A percentile compares a stretch with the other conserved stretches of the same genome.
Conservation (phyloP, 1,140 invertebrate species). For the Acyrthosiphon pisum region DNA sequence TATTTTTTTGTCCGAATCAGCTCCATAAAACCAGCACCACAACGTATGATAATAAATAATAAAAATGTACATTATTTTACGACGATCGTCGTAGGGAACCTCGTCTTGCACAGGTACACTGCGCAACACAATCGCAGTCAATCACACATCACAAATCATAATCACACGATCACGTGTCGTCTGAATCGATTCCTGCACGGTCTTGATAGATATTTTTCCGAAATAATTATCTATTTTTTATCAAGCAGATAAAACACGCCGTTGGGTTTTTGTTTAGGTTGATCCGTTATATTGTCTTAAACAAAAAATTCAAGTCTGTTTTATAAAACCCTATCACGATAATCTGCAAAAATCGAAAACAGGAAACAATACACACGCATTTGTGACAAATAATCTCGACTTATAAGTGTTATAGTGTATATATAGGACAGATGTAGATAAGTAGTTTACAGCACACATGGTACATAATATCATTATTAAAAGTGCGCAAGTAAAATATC, state of each 20-base stretch:
- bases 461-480: too few species aligned
- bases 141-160: constrained; percentile 6
- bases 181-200: neutral
- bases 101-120: neutral
- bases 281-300: too few species aligned
- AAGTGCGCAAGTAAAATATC: neutral
- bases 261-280: neutral
- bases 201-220: neutral
- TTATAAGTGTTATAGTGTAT: too few species aligned
- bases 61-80: neutral
- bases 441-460: too few species aligned
- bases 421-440: too few species aligned
- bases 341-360: neutral
- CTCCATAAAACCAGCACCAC: neutral
- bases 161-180: neutral
- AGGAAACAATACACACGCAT: too few species aligned
- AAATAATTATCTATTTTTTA: neutral
- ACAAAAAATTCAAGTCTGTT: too few species aligned
- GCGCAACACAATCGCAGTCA: neutral
- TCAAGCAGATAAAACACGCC: neutral
- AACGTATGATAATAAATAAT: neutral
- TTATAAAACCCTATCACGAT: too few species aligned
- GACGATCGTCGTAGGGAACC: neutral
- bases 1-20: neutral
- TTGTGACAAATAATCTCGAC: neutral